Conservation (phyloP, 2,888 invertebrate species). For the Luperina nickerlii region DNA sequence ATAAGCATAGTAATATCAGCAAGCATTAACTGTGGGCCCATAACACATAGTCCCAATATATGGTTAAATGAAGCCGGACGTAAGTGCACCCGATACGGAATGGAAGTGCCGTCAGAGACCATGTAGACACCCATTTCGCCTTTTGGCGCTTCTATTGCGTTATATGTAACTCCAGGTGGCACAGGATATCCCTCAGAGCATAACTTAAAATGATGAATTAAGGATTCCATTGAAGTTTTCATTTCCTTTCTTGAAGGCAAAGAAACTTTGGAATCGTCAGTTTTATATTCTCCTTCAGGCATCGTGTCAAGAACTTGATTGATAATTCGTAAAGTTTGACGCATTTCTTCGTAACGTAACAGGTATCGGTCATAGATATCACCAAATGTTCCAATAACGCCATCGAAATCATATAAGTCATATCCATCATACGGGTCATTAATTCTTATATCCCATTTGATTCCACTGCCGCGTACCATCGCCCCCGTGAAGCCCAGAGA, state of each 20-base stretch:
- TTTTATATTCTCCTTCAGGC: constrained; percentile 94
- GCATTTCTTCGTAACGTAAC: constrained; percentile 92
- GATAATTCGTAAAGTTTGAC: constrained; percentile 94
- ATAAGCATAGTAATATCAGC: constrained; percentile 95
- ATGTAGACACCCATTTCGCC: constrained; percentile 96
- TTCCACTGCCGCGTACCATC: constrained; percentile 94
- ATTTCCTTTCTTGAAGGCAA: constrained; percentile 94
- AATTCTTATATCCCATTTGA: constrained; percentile 97
- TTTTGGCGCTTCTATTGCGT: constrained; percentile 95
- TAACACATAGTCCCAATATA: constrained; percentile 91
- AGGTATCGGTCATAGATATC: constrained; percentile 96
- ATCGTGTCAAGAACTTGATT: constrained; percentile 95
- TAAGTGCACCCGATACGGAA: constrained; percentile 92
- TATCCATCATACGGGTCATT: constrained; percentile 96
- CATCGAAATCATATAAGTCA: constrained; percentile 95
- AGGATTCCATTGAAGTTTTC: constrained; percentile 96
- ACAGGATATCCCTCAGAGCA: constrained; percentile 95
- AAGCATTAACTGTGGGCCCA: constrained; percentile 92
- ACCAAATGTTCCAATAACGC: constrained; percentile 94
- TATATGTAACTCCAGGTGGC: constrained; percentile 96
- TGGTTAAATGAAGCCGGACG: constrained; percentile 91
- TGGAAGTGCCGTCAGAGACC: constrained; percentile 95
- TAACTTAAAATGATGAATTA: constrained; percentile 97
- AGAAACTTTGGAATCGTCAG: constrained; percentile 94
- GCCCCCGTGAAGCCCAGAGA: constrained; percentile 93